Conservation (phyloP, 35 echinoderm and acorn worm species). For the Holothuria glaberrima region DNA sequence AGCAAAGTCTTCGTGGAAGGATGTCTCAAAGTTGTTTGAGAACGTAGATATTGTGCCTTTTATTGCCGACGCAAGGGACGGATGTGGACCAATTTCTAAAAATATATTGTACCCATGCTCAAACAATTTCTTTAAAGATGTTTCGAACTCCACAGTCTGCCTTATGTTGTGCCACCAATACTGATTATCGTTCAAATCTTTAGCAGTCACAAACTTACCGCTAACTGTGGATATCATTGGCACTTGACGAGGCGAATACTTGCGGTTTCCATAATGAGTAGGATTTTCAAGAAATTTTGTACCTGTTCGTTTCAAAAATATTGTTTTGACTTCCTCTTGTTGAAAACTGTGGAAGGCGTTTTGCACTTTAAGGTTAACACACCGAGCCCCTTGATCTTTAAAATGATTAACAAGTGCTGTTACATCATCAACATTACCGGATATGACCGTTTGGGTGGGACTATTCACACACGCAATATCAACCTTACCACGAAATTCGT, state of each 20-base stretch:
- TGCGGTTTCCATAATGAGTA: not conserved
- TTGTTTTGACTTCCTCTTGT: constrained; percentile 64
- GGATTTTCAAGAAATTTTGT: not conserved
- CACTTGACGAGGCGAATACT: constrained; percentile 1
- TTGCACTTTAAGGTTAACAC: constrained; percentile 64
- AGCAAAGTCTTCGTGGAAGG: not conserved
- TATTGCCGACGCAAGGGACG: constrained; percentile 54
- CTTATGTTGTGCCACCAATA: constrained; percentile 77
- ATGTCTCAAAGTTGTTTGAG: constrained; percentile 1
- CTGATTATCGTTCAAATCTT: constrained; percentile 4
- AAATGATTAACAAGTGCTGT: constrained; percentile 34
- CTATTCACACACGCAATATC: constrained; percentile 56
- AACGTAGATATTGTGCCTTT: constrained; percentile 26
- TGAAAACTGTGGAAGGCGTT: constrained; percentile 90
- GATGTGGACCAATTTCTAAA: constrained; percentile 67
- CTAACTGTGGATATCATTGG: constrained; percentile 74
- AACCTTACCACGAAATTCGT: constrained; percentile 15
- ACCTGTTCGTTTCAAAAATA: constrained; percentile 7
- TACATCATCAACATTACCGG: constrained; percentile 50
- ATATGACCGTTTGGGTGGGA: constrained; percentile 71
- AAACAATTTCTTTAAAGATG: constrained; percentile 37
- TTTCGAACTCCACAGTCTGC: constrained; percentile 51
- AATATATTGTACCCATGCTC: constrained; percentile 54
- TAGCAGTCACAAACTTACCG: constrained; percentile 5
- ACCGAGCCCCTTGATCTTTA: constrained; percentile 51